phyloP scores from a whole-genome alignment of 2,888 invertebrate species.

The Baronia brevicornis region DNA sequence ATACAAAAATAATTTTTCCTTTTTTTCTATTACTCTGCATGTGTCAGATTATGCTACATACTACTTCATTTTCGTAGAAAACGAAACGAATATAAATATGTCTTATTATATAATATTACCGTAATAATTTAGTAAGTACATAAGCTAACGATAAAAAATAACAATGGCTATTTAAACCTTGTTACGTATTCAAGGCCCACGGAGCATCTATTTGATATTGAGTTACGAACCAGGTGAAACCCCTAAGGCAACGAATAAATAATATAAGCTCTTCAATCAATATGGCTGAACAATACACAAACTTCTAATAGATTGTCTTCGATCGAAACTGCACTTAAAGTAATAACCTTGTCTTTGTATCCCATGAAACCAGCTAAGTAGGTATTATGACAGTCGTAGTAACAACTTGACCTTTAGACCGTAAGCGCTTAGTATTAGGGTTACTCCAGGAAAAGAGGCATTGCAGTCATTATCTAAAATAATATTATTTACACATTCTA shows the following conservation, averaged over 20 bases:
- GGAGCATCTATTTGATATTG: slow-evolving; percentile 12
- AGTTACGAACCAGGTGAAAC: slow-evolving; percentile 20
- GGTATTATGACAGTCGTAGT: slow-evolving; percentile 13
- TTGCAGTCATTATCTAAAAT: too few species aligned
- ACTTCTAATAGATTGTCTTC: slow-evolving; percentile 64
- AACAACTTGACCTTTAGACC: slow-evolving; percentile 12
- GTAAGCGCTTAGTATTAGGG: too few species aligned
- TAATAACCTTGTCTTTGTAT: slow-evolving; percentile 35
- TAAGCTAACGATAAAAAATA: too few species aligned
- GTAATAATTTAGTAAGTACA: too few species aligned
- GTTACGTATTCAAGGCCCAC: slow-evolving; percentile 3
- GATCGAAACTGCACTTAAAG: slow-evolving; percentile 51
- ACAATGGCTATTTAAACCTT: slow-evolving; percentile 9
- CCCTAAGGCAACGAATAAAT: slow-evolving; percentile 40
- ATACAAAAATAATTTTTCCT: too few species aligned
- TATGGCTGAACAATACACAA: slow-evolving; percentile 45
- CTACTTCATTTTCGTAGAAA: too few species aligned
- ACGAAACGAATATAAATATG: too few species aligned
- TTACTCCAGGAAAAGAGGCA: too few species aligned
- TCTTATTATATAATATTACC: too few species aligned
- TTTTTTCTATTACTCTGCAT: too few species aligned
- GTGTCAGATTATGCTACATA: too few species aligned
- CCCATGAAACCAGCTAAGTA: slow-evolving; percentile 14
- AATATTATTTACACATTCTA: too few species aligned
- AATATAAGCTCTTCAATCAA: slow-evolving; percentile 58